These are phyloP conservation scores for Carposina sasakii DNA, from an alignment of 1,140 invertebrate species.

Conservation along the genomic window DNA sequence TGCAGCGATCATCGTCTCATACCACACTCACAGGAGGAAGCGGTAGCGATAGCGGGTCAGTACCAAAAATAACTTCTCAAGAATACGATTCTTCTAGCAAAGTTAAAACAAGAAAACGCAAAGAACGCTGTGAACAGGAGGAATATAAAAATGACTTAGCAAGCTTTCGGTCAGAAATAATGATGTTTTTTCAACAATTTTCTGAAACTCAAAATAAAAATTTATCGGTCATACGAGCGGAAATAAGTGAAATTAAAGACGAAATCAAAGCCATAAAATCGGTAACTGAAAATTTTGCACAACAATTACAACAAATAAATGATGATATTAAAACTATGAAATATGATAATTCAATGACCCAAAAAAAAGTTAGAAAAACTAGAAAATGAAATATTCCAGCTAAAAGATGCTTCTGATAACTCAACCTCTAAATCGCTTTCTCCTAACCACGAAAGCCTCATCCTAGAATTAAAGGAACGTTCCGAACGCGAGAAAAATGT, in stretches of 20 bases:
- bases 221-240: conserved; percentile 6
- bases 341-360: neutral
- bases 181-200: conserved; percentile 7
- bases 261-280: conserved; percentile 20
- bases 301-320: conserved; percentile 11
- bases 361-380: conserved; percentile 16
- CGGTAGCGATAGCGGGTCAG: conserved; percentile 15
- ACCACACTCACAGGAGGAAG: conserved; percentile 14
- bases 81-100: neutral
- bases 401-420: conserved; percentile 1
- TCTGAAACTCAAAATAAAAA: conserved; percentile 11
- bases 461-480: neutral
- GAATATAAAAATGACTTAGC: conserved; percentile 11
- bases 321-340: conserved; percentile 21
- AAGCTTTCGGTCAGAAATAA: conserved; percentile 10
- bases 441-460: neutral
- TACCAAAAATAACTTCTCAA: conserved; percentile 8
- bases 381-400: conserved; percentile 12
- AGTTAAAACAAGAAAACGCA: conserved; percentile 8
- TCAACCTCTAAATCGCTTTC: conserved; percentile 4
- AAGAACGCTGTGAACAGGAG: conserved; percentile 9
- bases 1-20: conserved; percentile 11
- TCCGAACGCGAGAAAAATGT: conserved; percentile 1
- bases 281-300: conserved; percentile 12
- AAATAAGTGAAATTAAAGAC: conserved; percentile 20